Percentiles rank a stretch among this genome's conserved stretches.
Evolutionary conservation across 1,140 invertebrate species (phyloP).

Genomic region (Anoplophora glabripennis): DNA sequence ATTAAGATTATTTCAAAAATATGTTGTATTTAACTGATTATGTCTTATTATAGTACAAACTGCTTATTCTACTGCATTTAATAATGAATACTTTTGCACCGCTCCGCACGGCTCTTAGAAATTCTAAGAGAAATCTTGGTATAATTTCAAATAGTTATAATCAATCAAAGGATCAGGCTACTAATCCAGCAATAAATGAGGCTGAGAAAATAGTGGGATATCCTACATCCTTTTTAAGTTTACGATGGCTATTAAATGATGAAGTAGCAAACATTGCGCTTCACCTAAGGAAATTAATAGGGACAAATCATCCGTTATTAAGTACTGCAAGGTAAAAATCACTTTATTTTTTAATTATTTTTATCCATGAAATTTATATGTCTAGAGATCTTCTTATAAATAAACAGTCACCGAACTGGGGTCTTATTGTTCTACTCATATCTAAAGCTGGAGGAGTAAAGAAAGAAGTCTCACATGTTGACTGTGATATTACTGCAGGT

Average conservation of each 20-base stretch:
- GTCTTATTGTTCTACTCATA: slow-evolving; percentile 83
- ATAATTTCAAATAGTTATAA: background rate
- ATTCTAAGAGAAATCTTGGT: too few species aligned
- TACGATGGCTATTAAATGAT: slow-evolving; percentile 89
- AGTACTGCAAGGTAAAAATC: slow-evolving; percentile 77
- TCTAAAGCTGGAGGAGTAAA: slow-evolving; percentile 84
- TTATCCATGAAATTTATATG: slow-evolving; percentile 1
- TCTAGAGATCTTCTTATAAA: slow-evolving; percentile 36
- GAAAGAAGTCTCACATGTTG: slow-evolving; percentile 70
- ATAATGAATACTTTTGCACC: too few species aligned
- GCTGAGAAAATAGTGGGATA: slow-evolving; percentile 95
- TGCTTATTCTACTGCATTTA: too few species aligned
- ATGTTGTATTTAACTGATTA: too few species aligned
- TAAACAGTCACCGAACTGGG: slow-evolving; percentile 62
- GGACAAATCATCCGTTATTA: slow-evolving; percentile 88
- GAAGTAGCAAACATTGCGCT: slow-evolving; percentile 90
- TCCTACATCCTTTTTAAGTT: slow-evolving; percentile 87
- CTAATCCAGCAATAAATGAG: slow-evolving; percentile 69
- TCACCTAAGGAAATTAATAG: slow-evolving; percentile 86
- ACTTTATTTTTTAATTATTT: background rate
- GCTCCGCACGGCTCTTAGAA: too few species aligned
- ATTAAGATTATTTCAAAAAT: too few species aligned
- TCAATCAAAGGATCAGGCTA: slow-evolving; percentile 17
- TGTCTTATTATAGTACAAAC: too few species aligned
- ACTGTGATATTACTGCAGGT: slow-evolving; percentile 76